A percentile compares a stretch with the other conserved stretches of the same genome.
phyloP scores from a whole-genome alignment of 2,113 vertebrate genomes.

The Chionis minor region DNA sequence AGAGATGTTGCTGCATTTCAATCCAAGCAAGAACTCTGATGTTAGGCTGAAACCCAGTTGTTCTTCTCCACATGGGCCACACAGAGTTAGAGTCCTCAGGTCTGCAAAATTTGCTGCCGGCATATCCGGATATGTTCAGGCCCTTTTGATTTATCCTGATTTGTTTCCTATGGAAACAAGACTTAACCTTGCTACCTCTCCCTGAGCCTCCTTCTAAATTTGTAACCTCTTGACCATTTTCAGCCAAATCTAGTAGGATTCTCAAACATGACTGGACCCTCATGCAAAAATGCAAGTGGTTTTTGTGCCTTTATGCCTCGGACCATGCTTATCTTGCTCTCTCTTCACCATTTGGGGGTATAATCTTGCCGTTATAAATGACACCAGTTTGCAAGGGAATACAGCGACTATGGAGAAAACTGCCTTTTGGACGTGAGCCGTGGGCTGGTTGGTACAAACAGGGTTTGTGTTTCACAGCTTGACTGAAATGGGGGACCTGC shows the following conservation, averaged over 20 bases:
- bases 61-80: background rate
- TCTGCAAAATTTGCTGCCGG: background rate
- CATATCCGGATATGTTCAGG: background rate
- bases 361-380: background rate
- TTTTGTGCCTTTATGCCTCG: background rate
- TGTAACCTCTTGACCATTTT: background rate
- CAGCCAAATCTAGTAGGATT: background rate
- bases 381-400: background rate
- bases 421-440: background rate
- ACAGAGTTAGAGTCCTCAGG: background rate
- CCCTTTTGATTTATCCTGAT: background rate
- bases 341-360: background rate
- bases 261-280: background rate
- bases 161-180: background rate
- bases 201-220: background rate
- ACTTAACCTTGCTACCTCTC: background rate
- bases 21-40: background rate
- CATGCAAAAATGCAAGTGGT: background rate
- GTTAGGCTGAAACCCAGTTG: background rate
- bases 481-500: background rate
- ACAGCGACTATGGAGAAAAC: background rate
- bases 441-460: background rate
- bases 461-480: background rate
- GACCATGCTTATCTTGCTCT: background rate
- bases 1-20: background rate